phyloP scores from a whole-genome alignment of 2,113 vertebrate species.

The Callocephalon fimbriatum region DNA sequence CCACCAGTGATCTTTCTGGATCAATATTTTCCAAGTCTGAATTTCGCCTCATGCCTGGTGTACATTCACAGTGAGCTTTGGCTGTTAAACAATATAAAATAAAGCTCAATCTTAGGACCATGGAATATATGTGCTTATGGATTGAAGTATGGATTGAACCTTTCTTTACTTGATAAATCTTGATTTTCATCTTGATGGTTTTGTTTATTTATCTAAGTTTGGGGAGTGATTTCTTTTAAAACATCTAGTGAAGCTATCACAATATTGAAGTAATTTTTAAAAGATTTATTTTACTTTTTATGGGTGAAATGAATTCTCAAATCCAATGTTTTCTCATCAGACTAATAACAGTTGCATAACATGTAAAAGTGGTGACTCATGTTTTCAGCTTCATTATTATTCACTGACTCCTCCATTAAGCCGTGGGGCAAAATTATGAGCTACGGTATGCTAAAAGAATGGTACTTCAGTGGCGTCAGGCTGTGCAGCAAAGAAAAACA shows the following conservation, averaged over 20 bases:
- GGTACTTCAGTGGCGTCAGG: not conserved
- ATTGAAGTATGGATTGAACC: not conserved
- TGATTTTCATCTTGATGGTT: not conserved
- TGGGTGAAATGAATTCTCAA: not conserved
- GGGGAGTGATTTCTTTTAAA: not conserved
- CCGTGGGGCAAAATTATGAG: not conserved
- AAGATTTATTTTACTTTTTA: not conserved
- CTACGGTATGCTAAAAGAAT: not conserved
- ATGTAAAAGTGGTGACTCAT: not conserved
- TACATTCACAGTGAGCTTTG: not conserved
- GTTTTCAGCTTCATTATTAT: not conserved
- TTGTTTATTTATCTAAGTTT: not conserved
- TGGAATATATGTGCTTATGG: not conserved
- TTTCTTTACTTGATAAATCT: not conserved
- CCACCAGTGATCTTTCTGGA: not conserved
- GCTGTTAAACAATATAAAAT: not conserved
- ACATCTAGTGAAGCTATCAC: not conserved
- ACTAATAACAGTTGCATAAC: not conserved
- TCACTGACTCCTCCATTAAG: not conserved
- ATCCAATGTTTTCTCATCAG: not conserved
- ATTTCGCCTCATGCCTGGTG: not conserved
- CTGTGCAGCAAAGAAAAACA: not conserved
- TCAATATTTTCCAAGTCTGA: not conserved
- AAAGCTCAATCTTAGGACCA: not conserved
- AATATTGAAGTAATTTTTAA: not conserved